Evolutionary conservation across 2,113 vertebrate species (phyloP).

Genomic region (Excalfactoria chinensis): DNA sequence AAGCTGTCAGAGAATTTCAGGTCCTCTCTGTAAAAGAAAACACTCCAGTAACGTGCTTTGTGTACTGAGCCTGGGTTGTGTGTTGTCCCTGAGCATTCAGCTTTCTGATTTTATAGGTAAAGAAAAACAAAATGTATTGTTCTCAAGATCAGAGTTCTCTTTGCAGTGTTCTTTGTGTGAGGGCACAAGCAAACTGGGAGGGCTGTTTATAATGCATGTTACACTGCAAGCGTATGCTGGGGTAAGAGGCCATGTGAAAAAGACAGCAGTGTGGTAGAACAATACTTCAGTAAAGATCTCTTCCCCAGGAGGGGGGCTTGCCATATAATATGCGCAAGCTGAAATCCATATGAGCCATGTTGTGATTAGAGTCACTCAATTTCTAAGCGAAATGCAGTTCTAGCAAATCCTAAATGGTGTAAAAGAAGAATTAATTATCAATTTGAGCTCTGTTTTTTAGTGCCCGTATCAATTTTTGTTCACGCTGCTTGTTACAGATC

Average conservation of each 20-base stretch:
- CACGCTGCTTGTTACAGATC: accelerated
- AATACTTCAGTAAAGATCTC: neutral
- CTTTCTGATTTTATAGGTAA: neutral
- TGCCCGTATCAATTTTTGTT: neutral
- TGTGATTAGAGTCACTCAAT: neutral
- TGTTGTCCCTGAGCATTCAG: neutral
- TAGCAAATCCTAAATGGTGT: neutral
- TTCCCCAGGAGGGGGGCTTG: neutral
- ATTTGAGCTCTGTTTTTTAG: neutral
- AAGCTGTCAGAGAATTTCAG: neutral
- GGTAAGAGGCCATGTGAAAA: neutral
- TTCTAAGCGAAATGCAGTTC: accelerated
- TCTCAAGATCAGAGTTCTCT: neutral
- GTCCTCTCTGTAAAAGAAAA: neutral
- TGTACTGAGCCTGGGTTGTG: neutral
- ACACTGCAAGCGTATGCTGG: neutral
- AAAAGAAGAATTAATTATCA: neutral
- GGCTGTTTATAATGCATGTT: too few relatives aligned
- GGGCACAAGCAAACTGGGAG: neutral
- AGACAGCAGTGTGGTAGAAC: neutral
- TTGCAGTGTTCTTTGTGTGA: neutral
- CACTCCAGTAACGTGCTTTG: neutral
- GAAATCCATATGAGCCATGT: neutral
- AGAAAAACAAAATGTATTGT: too few relatives aligned
- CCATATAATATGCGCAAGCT: accelerated